These are phyloP conservation scores for Strigops habroptila DNA, from an alignment of 2,113 vertebrate species.

Conservation along the genomic window DNA sequence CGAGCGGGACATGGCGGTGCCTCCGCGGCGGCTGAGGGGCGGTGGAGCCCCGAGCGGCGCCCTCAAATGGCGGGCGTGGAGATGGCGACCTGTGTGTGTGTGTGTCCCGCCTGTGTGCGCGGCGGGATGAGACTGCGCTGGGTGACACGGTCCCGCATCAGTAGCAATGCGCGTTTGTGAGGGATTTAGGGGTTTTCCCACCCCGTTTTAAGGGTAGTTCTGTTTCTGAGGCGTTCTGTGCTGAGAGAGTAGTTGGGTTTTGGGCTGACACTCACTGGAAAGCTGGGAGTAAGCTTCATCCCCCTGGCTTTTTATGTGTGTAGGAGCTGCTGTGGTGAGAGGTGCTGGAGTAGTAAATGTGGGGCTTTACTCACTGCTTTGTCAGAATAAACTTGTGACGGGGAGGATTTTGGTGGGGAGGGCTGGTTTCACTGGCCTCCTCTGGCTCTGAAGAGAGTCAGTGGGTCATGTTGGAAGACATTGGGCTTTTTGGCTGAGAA, in stretches of 20 bases:
- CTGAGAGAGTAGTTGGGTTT: neutral
- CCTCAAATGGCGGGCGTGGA: neutral
- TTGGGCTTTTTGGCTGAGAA: neutral
- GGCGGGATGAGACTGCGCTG: too few relatives aligned
- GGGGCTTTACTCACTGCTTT: neutral
- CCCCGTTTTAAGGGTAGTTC: fast-evolving
- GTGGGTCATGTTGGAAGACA: fast-evolving
- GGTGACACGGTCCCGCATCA: fast-evolving
- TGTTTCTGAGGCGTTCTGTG: neutral
- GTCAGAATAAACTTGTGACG: neutral
- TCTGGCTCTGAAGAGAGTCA: too few relatives aligned
- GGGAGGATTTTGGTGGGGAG: neutral
- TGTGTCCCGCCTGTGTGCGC: neutral
- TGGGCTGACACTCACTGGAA: fast-evolving
- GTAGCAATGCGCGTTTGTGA: fast-evolving
- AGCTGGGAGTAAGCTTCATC: neutral
- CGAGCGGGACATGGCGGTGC: fast-evolving
- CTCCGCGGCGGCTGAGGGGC: too few relatives aligned
- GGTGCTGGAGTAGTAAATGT: fast-evolving
- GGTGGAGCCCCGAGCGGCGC: neutral
- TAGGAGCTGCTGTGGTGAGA: neutral
- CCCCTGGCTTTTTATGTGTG: fast-evolving
- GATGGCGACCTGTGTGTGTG: too few relatives aligned
- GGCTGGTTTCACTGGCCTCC: neutral
- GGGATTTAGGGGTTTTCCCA: neutral